Evolutionary conservation across 2,888 invertebrate species (phyloP), one percentile per base, ranked within the genome.

Genomic region (Dynastes hyllus): DNA sequence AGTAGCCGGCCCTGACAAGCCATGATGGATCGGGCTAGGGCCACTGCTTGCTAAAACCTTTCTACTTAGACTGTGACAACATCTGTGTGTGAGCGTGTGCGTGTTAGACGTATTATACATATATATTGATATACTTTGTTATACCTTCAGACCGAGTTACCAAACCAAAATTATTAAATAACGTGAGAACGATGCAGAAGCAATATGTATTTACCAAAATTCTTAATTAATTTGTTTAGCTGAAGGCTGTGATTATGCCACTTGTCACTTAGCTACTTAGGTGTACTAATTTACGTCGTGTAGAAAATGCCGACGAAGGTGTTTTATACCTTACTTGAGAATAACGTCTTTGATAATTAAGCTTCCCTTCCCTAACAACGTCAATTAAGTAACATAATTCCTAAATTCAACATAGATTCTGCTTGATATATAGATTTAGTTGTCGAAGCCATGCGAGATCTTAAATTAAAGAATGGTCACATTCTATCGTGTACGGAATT

Each of bases 21-120:
- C 84, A 87, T 89, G 89, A 87, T 88, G 90, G 92, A 91, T 88
- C 91, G 91, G 88, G 89, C 87, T 85, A 86, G 86, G 87, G 89
- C 87, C 87, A 86, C 85, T 85, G 87, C 85, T 87, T 86, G 86
- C 87, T 87, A 87, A 88, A 88, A 87, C 87, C 87, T 86, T 85
- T 85, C 84, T 84, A 85, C 86, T 88, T 87, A 88, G 87, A 88
- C 85, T 88, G 88, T 87, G 88, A 88, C 85, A 85, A 84, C 84
- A 83, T 83, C 80, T 69, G 58, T 75, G 73, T 58, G 73, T 73
- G 61, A 58, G 70, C 53, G 70, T 70, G 73, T 73, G 51, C 50
- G 55, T 73, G 40, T 32, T 13, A 58, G 37, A 58, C 32, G 55
- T 58, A 58, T 55, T 70, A 37, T 73, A 58, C 58, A 53, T 58